Percentiles rank a stretch among this genome's conserved stretches.
phyloP scores from a whole-genome alignment of 2,888 invertebrate genomes.

The Neoaliturus tenellus region DNA sequence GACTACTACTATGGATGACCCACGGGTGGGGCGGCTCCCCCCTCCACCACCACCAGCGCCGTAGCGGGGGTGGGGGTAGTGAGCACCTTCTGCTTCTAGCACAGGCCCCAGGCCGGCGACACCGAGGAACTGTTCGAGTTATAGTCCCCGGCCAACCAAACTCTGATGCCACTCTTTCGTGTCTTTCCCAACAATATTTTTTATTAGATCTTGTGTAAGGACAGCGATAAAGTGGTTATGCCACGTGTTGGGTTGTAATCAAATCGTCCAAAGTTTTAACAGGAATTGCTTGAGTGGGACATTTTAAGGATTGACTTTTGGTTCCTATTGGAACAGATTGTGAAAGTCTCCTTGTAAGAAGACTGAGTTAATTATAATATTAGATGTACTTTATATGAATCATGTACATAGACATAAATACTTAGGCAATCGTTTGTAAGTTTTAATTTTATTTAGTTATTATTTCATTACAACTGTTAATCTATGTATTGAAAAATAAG shows the following conservation, averaged over 20 bases:
- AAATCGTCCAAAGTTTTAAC: not conserved
- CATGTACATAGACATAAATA: not conserved
- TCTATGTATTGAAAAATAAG: no score
- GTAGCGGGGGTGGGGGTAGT: slow-evolving; percentile 65
- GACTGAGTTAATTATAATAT: slow-evolving; percentile 28
- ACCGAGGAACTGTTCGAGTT: slow-evolving; percentile 43
- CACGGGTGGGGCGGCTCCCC: slow-evolving; percentile 66
- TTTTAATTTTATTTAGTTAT: no score
- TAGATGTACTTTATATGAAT: not conserved
- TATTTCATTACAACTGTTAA: no score
- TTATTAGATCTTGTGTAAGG: not conserved
- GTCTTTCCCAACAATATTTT: not conserved
- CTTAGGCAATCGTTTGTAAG: no score
- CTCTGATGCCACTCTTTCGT: not conserved
- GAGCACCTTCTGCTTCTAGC: slow-evolving; percentile 78
- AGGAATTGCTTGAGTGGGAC: not conserved
- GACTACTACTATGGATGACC: slow-evolving; percentile 88
- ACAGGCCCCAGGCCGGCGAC: slow-evolving; percentile 39
- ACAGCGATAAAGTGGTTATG: not conserved
- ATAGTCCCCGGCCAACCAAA: not conserved
- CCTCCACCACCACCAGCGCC: slow-evolving; percentile 45
- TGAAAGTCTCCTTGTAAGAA: not conserved
- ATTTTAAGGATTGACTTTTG: not conserved
- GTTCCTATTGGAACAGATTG: not conserved
- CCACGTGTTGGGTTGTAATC: not conserved